These are phyloP conservation scores for Calyptommatus sinebrachiatus DNA, from an alignment of 2,113 vertebrate genomes.

Conservation along the genomic window DNA sequence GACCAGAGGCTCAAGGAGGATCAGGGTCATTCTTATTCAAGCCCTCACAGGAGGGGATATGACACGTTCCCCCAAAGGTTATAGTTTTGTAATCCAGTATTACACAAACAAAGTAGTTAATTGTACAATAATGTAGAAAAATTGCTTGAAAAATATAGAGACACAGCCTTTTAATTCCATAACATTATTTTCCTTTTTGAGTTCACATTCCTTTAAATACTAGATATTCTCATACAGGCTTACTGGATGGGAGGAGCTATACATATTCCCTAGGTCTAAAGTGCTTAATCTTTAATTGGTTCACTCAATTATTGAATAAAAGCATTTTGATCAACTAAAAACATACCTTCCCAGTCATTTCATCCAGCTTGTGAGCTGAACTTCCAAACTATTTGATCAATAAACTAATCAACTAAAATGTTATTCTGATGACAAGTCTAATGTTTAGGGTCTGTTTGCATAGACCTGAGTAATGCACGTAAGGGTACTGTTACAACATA, in stretches of 20 bases:
- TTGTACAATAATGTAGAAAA: conserved; percentile 68
- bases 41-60: too few species aligned
- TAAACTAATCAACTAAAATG: too few species aligned
- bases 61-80: conserved; percentile 53
- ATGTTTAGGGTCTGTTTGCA: too few species aligned
- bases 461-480: too few species aligned
- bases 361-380: too few species aligned
- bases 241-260: neutral
- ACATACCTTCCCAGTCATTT: neutral
- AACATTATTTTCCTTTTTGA: neutral
- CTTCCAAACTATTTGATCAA: too few species aligned
- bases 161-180: conserved; percentile 59
- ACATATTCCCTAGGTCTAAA: neutral
- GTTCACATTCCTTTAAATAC: neutral
- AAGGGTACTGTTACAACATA: too few species aligned
- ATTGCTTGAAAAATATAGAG: conserved; percentile 71
- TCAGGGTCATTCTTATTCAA: too few species aligned
- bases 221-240: neutral
- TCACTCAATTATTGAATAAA: neutral
- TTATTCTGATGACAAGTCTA: too few species aligned
- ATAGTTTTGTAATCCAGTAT: conserved; percentile 64
- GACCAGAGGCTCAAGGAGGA: too few species aligned
- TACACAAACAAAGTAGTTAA: conserved; percentile 77
- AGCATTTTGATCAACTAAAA: neutral
- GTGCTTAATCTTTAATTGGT: neutral